A percentile compares a stretch with the other conserved stretches of the same genome.
Conservation (phyloP, 2,797 vertebrate genomes). For the Agapornis canus region DNA sequence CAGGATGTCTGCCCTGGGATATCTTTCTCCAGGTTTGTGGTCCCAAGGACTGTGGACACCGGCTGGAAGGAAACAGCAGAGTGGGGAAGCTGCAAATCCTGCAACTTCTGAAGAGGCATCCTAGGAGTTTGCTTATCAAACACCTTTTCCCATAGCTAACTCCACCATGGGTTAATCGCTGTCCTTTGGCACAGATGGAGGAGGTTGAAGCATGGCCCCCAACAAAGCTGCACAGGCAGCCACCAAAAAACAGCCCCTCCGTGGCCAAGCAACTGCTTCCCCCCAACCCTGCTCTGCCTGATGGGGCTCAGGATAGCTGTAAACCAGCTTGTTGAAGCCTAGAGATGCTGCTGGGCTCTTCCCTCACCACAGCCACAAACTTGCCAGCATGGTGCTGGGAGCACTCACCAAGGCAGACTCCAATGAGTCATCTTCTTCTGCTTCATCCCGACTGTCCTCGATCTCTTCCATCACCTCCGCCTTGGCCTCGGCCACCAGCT, state of each 20-base stretch:
- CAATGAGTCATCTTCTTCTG: conserved; percentile 84
- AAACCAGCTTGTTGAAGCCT: neutral
- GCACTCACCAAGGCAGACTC: conserved; percentile 82
- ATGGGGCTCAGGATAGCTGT: neutral
- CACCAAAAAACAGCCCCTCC: neutral
- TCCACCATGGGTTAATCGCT: neutral
- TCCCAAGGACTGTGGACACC: neutral
- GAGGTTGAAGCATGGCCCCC: fast-evolving
- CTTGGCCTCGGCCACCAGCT: conserved; percentile 97
- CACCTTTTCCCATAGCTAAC: neutral
- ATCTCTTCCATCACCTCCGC: conserved; percentile 99
- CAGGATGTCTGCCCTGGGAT: neutral
- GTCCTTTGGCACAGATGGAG: neutral
- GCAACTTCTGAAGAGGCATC: neutral
- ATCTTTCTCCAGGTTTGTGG: neutral
- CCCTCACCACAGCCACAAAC: neutral
- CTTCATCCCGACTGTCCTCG: conserved; percentile 91
- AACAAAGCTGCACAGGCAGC: neutral
- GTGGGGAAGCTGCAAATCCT: neutral
- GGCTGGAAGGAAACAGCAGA: neutral
- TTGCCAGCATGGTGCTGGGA: fast-evolving
- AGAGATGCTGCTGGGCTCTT: neutral
- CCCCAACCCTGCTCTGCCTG: neutral
- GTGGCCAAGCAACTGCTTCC: neutral
- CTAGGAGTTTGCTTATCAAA: neutral